These are phyloP conservation scores for Hepsetus odoe DNA, from an alignment of 2,113 vertebrate genomes.

Conservation along the genomic window DNA sequence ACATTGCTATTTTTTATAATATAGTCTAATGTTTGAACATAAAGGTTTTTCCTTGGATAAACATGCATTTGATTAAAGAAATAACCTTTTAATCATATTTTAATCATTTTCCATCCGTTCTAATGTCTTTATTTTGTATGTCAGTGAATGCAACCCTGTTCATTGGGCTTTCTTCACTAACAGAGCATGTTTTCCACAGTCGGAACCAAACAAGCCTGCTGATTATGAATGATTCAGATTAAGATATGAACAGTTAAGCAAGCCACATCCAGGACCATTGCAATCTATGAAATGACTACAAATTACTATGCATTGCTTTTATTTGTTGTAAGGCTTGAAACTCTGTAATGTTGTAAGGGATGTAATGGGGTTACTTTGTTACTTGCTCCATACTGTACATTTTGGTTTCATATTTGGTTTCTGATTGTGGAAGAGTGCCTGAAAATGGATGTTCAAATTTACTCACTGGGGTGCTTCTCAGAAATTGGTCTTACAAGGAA, in stretches of 20 bases:
- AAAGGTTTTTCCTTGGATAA: too few relatives aligned
- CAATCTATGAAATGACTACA: too few relatives aligned
- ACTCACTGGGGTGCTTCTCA: not conserved
- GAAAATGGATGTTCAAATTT: not conserved
- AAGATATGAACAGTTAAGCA: too few relatives aligned
- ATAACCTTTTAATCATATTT: too few relatives aligned
- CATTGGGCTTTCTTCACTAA: not conserved
- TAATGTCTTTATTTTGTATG: not conserved
- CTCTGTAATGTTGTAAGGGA: too few relatives aligned
- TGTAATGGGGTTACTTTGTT: too few relatives aligned
- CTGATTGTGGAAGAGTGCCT: not conserved
- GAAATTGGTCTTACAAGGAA: not conserved
- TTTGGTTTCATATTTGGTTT: not conserved
- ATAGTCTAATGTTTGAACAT: too few relatives aligned
- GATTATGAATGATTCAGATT: not conserved
- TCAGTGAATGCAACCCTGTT: not conserved
- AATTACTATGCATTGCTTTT: too few relatives aligned
- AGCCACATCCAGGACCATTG: too few relatives aligned
- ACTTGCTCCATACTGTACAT: not conserved
- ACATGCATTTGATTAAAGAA: too few relatives aligned
- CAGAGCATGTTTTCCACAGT: not conserved
- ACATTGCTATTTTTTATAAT: too few relatives aligned
- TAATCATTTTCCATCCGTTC: not conserved
- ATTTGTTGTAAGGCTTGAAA: too few relatives aligned
- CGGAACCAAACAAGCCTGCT: not conserved